phyloP scores from a whole-genome alignment of 2,797 vertebrate genomes.

The Rhinatrema bivittatum region DNA sequence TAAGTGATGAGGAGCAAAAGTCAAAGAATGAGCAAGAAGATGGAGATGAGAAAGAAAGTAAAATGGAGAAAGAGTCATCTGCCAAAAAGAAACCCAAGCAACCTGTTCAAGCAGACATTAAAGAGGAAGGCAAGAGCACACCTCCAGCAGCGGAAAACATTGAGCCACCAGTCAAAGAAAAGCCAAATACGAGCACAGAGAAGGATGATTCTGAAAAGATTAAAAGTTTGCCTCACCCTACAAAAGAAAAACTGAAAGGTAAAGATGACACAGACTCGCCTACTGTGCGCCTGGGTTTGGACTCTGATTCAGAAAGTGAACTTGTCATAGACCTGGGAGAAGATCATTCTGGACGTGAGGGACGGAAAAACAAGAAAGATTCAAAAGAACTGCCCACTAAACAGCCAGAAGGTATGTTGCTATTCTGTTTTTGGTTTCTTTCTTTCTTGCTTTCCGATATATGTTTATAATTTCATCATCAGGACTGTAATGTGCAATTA shows the following conservation, averaged over 20 bases:
- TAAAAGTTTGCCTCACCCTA: slow-evolving; percentile 57
- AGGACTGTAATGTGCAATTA: too few species aligned
- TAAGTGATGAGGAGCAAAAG: slow-evolving; percentile 86
- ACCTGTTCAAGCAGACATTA: slow-evolving; percentile 59
- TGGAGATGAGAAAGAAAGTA: slow-evolving; percentile 67
- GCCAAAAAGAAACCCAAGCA: slow-evolving; percentile 73
- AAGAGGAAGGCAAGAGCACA: slow-evolving; percentile 60
- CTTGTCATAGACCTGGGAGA: slow-evolving; percentile 95
- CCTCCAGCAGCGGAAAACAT: slow-evolving; percentile 40
- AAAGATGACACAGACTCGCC: slow-evolving; percentile 74
- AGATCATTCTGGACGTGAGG: slow-evolving; percentile 78
- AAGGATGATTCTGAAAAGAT: slow-evolving; percentile 77
- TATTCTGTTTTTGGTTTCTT: background rate
- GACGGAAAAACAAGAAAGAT: slow-evolving; percentile 80
- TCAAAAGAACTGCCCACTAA: slow-evolving; percentile 72
- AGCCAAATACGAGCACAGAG: slow-evolving; percentile 56
- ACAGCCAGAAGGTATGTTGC: slow-evolving; percentile 67
- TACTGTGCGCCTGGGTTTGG: slow-evolving; percentile 69
- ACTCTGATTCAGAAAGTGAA: slow-evolving; percentile 94
- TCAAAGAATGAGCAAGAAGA: slow-evolving; percentile 71
- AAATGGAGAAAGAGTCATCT: slow-evolving; percentile 62
- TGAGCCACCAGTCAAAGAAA: slow-evolving; percentile 67
- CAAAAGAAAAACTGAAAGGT: slow-evolving; percentile 71
- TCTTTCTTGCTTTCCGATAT: background rate
- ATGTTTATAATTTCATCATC: background rate